Evolutionary conservation across 2,797 vertebrate genomes (phyloP).

Genomic region (Spheniscus humboldti): DNA sequence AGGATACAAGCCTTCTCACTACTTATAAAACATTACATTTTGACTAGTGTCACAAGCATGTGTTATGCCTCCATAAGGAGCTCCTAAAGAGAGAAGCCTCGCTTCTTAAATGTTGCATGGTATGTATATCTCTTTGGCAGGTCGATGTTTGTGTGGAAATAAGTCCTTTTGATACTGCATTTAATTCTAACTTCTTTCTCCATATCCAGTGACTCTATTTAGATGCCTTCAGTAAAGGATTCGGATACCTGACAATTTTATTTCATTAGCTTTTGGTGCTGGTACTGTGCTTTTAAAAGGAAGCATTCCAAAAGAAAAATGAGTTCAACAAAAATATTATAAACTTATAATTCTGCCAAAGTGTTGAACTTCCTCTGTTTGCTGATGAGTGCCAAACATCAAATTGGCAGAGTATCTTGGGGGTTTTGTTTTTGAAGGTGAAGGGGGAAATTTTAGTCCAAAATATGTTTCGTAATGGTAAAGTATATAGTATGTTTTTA

Average conservation of each 20-base stretch:
- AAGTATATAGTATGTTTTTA: neutral
- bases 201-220: neutral
- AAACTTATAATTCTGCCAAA: neutral
- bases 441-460: neutral
- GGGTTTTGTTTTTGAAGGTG: neutral
- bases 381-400: neutral
- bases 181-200: neutral
- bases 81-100: neutral
- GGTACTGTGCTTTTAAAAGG: neutral
- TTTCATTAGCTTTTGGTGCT: neutral
- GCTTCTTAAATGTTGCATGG: neutral
- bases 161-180: neutral
- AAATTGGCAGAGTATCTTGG: neutral
- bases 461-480: neutral
- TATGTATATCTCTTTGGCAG: neutral
- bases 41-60: neutral
- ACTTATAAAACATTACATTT: neutral
- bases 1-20: neutral
- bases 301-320: neutral
- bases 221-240: neutral
- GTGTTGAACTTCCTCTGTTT: neutral
- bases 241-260: neutral
- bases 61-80: neutral
- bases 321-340: neutral
- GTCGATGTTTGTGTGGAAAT: neutral